phyloP scores from a whole-genome alignment of 2,113 vertebrate species.

The Mastomys natalensis region DNA sequence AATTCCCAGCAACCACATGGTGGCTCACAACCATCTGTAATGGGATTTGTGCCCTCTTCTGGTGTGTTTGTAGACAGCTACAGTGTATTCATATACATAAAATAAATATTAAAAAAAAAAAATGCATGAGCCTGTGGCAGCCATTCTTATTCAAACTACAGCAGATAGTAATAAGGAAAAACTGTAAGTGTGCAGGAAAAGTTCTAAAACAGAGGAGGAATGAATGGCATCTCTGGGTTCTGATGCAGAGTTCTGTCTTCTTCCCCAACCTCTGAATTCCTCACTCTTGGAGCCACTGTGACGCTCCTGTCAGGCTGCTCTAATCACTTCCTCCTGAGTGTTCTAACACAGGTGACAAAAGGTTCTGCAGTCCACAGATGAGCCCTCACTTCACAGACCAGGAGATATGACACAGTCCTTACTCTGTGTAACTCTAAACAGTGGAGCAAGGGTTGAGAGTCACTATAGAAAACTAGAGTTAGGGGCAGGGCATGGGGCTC shows the following conservation, averaged over 20 bases:
- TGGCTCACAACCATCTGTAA: no score
- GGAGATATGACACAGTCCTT: background rate
- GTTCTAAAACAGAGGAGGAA: background rate
- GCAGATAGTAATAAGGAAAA: background rate
- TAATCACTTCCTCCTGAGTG: background rate
- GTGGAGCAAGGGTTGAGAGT: background rate
- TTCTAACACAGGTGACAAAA: background rate
- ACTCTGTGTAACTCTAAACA: background rate
- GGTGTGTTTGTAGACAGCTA: no score
- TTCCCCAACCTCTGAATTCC: background rate
- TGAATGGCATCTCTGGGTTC: background rate
- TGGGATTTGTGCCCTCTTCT: no score
- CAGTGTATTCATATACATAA: no score
- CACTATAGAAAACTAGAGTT: background rate
- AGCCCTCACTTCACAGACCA: background rate
- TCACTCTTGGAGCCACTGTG: background rate
- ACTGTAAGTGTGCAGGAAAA: background rate
- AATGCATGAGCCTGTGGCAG: background rate
- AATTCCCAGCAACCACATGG: no score
- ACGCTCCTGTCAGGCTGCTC: background rate
- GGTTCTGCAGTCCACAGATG: background rate
- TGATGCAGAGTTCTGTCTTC: background rate
- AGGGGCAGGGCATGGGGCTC: background rate
- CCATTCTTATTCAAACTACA: background rate
- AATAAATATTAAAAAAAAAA: no score